Conservation (phyloP, 2,888 invertebrate species). For the Diaphora mendica region DNA sequence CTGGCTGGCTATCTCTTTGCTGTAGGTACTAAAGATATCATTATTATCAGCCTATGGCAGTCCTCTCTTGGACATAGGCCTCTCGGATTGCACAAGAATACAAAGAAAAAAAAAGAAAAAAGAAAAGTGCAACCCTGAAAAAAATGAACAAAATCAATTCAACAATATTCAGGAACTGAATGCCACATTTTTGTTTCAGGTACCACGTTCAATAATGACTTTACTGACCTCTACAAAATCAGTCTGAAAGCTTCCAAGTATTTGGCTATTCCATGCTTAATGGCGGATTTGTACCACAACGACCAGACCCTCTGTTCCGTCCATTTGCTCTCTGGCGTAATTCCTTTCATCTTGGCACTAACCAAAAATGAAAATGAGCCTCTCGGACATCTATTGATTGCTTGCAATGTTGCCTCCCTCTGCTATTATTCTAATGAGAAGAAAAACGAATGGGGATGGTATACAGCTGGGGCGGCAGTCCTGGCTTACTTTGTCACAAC, state of each 20-base stretch:
- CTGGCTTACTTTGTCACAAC: constrained; percentile 67
- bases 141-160: background rate
- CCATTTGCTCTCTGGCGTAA: constrained; percentile 70
- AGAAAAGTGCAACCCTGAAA: background rate
- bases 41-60: too few relatives aligned
- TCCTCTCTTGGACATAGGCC: too few relatives aligned
- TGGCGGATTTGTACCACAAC: constrained; percentile 68
- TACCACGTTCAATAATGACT: constrained; percentile 64
- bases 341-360: constrained; percentile 71
- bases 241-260: constrained; percentile 69
- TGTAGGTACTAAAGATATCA: too few relatives aligned
- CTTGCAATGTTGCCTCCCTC: constrained; percentile 70
- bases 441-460: constrained; percentile 72
- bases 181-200: constrained; percentile 53
- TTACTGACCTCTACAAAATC: constrained; percentile 61
- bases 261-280: constrained; percentile 73
- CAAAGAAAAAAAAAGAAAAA: too few relatives aligned
- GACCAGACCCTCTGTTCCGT: constrained; percentile 58
- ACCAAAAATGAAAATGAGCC: constrained; percentile 62
- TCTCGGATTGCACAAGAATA: too few relatives aligned
- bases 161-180: background rate
- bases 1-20: too few relatives aligned
- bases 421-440: constrained; percentile 61
- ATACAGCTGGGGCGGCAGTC: constrained; percentile 67
- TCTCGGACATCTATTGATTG: constrained; percentile 67